A percentile compares a stretch with the other conserved stretches of the same genome.
These are phyloP conservation scores for Lamellibrachia luymesi DNA, from an alignment of 1,140 invertebrate species.

Conservation along the genomic window DNA sequence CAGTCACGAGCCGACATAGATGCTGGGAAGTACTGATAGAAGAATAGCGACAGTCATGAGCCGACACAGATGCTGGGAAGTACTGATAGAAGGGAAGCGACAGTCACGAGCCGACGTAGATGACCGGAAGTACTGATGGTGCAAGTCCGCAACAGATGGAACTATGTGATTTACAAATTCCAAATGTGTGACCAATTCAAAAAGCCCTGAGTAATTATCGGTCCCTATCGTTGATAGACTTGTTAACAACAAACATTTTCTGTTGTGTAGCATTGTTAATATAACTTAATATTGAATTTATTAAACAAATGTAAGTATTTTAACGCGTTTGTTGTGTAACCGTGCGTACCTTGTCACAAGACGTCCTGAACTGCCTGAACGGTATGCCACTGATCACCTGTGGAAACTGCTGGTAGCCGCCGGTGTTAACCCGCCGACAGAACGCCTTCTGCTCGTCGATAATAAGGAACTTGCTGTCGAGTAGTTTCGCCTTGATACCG, in stretches of 20 bases:
- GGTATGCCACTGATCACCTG: slow-evolving; percentile 21
- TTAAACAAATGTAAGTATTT: no score
- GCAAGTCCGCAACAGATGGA: background rate
- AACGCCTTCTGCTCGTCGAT: slow-evolving; percentile 24
- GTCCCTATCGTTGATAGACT: background rate
- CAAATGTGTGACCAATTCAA: background rate
- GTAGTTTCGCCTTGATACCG: slow-evolving; percentile 65
- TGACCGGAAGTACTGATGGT: background rate
- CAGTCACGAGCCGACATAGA: no score
- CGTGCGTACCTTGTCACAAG: background rate
- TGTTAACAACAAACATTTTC: background rate
- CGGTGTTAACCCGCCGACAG: slow-evolving; percentile 12
- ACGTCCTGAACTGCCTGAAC: background rate
- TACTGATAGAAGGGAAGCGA: no score
- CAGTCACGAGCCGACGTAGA: no score
- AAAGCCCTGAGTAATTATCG: background rate
- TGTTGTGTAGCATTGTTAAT: background rate
- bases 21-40: no score
- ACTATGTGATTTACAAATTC: background rate
- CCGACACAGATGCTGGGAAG: no score
- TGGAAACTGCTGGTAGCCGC: slow-evolving; percentile 18
- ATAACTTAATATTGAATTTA: background rate
- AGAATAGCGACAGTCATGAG: no score
- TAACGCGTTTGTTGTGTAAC: background rate
- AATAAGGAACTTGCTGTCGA: slow-evolving; percentile 23